Evolutionary conservation across 2,888 invertebrate genomes (phyloP).

Genomic region (Mongoloraphidia duomilia): DNA sequence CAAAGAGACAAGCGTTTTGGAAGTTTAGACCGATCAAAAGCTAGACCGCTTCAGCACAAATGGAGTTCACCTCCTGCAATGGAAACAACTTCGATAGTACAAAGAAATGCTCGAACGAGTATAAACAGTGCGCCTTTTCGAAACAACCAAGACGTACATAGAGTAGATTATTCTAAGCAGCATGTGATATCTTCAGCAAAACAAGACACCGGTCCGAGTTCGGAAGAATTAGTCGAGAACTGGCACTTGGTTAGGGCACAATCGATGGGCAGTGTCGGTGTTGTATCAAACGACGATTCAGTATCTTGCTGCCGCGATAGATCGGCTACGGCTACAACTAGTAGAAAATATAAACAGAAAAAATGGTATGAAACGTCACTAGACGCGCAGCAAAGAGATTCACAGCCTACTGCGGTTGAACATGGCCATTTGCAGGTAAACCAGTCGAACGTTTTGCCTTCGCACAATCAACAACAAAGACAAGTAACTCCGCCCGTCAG

Average conservation of each 20-base stretch:
- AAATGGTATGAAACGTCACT: conserved; percentile 32
- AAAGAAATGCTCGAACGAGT: too few relatives aligned
- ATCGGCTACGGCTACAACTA: conserved; percentile 10
- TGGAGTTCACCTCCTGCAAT: conserved; percentile 23
- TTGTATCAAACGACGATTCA: conserved; percentile 23
- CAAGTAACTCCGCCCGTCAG: too few relatives aligned
- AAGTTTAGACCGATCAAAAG: conserved; percentile 43
- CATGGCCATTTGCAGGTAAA: too few relatives aligned
- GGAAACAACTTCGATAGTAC: conserved; percentile 16
- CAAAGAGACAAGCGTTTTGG: conserved; percentile 35
- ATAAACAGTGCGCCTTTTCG: too few relatives aligned
- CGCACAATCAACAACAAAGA: too few relatives aligned
- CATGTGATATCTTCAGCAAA: not conserved
- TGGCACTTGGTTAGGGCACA: conserved; percentile 38
- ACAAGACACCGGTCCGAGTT: not conserved
- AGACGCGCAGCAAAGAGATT: conserved; percentile 20
- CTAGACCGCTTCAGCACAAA: conserved; percentile 25
- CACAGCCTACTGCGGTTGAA: too few relatives aligned
- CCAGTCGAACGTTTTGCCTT: too few relatives aligned
- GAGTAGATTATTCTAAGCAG: too few relatives aligned
- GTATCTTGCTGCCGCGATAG: not conserved
- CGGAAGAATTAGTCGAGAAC: conserved; percentile 17
- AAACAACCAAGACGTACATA: too few relatives aligned
- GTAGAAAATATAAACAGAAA: conserved; percentile 28
- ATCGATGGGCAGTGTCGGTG: conserved; percentile 41